These are phyloP conservation scores for Stenoptilia bipunctidactyla DNA, from an alignment of 2,888 invertebrate species.

Conservation along the genomic window DNA sequence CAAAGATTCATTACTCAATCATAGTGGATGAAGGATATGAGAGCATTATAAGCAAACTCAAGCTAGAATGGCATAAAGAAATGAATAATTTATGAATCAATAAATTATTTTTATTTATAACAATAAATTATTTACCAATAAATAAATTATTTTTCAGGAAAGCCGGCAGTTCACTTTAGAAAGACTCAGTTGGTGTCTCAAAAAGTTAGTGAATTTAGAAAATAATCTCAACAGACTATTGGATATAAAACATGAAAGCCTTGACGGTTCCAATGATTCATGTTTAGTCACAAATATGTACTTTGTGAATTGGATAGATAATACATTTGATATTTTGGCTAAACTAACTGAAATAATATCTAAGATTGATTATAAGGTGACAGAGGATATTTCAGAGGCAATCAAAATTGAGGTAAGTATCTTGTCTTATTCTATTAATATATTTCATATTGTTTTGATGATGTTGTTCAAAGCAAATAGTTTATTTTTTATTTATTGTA, in stretches of 20 bases:
- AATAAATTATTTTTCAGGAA: constrained; percentile 36
- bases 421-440: background rate
- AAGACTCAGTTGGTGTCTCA: constrained; percentile 49
- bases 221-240: constrained; percentile 21
- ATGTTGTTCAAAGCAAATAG: constrained; percentile 49
- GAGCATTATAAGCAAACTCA: too few relatives aligned
- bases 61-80: too few relatives aligned
- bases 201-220: constrained; percentile 30
- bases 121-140: too few relatives aligned
- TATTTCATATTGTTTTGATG: constrained; percentile 16
- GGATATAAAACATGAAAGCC: constrained; percentile 16
- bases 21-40: too few relatives aligned
- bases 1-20: too few relatives aligned
- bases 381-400: constrained; percentile 21
- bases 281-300: constrained; percentile 41
- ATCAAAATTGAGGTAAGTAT: constrained; percentile 45
- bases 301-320: constrained; percentile 64
- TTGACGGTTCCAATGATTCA: constrained; percentile 25
- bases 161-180: constrained; percentile 45
- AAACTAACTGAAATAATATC: constrained; percentile 41
- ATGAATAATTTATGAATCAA: too few relatives aligned
- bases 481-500: too few relatives aligned
- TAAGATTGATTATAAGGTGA: constrained; percentile 35
- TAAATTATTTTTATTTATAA: too few relatives aligned
- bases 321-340: constrained; percentile 48